phyloP scores from a whole-genome alignment of 1,140 invertebrate species.

The Hormaphis cornu region DNA sequence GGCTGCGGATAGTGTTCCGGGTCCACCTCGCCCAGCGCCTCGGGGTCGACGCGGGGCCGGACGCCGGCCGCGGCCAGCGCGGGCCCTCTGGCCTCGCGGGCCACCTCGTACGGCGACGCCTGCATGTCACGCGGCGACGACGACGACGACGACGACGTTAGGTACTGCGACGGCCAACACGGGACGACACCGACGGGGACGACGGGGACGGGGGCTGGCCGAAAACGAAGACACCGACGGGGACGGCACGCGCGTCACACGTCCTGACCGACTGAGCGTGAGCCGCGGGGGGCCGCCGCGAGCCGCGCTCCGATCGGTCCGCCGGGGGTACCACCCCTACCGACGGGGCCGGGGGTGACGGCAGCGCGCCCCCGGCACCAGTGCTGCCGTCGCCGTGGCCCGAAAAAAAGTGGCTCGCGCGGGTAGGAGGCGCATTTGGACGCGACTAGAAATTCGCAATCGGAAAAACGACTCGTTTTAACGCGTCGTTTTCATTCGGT shows the following conservation, averaged over 20 bases:
- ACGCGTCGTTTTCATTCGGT: no score
- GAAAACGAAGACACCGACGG: not conserved
- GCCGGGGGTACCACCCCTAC: not conserved
- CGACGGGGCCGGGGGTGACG: not conserved
- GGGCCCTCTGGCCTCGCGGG: constrained; percentile 18
- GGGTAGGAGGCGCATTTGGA: no score
- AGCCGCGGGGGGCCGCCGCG: not conserved
- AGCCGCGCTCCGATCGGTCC: not conserved
- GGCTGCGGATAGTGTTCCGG: constrained; percentile 61
- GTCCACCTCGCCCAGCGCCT: constrained; percentile 65
- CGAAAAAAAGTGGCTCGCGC: no score
- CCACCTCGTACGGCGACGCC: constrained; percentile 22
- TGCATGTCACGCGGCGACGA: not conserved
- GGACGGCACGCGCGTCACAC: not conserved
- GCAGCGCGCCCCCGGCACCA: not conserved
- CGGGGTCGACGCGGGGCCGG: constrained; percentile 61
- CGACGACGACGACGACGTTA: not conserved
- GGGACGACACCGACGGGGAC: not conserved
- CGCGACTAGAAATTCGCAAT: no score
- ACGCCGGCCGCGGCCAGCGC: constrained; percentile 40
- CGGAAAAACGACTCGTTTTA: no score
- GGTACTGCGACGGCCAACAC: not conserved
- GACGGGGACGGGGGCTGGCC: not conserved
- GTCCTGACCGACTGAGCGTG: not conserved
- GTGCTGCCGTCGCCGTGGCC: not conserved